These are phyloP conservation scores for Triplophysa yarkandensis DNA, from an alignment of 2,797 vertebrate genomes.

Conservation along the genomic window DNA sequence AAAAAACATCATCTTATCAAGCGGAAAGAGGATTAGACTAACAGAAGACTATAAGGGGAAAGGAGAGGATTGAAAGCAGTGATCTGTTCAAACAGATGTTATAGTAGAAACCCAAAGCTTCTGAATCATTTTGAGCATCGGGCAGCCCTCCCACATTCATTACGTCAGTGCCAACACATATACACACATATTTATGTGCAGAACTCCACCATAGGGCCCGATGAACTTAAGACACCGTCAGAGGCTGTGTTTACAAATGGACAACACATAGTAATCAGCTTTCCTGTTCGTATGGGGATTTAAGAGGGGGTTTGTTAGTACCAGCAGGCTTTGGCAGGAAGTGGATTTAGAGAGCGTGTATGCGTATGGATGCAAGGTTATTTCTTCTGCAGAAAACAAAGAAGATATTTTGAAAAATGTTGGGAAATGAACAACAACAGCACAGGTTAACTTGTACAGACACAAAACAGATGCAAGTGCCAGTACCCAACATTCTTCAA, in stretches of 20 bases:
- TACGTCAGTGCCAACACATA: not conserved
- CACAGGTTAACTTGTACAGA: too few relatives aligned
- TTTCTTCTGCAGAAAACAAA: too few relatives aligned
- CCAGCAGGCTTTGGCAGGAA: slow-evolving; percentile 43
- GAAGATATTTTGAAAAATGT: too few relatives aligned
- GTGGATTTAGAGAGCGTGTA: slow-evolving; percentile 28
- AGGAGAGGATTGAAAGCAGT: not conserved
- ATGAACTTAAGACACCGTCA: slow-evolving; percentile 21
- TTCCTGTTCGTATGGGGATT: slow-evolving; percentile 71
- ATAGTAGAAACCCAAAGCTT: slow-evolving; percentile 19
- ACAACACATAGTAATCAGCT: slow-evolving; percentile 74
- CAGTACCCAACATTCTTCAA: too few relatives aligned
- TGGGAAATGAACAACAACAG: too few relatives aligned
- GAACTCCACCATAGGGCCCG: slow-evolving; percentile 20
- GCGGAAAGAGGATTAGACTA: not conserved
- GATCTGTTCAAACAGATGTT: not conserved
- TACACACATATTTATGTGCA: slow-evolving; percentile 16
- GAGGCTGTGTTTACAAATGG: slow-evolving; percentile 70
- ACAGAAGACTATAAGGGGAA: not conserved
- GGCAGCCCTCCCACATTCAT: slow-evolving; percentile 25
- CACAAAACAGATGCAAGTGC: too few relatives aligned
- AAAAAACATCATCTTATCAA: not conserved
- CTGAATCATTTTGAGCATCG: not conserved
- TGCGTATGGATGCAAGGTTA: not conserved
- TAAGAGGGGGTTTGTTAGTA: slow-evolving; percentile 51